These are phyloP conservation scores for Bombus balteatus DNA, from an alignment of 1,140 invertebrate species.

Conservation along the genomic window DNA sequence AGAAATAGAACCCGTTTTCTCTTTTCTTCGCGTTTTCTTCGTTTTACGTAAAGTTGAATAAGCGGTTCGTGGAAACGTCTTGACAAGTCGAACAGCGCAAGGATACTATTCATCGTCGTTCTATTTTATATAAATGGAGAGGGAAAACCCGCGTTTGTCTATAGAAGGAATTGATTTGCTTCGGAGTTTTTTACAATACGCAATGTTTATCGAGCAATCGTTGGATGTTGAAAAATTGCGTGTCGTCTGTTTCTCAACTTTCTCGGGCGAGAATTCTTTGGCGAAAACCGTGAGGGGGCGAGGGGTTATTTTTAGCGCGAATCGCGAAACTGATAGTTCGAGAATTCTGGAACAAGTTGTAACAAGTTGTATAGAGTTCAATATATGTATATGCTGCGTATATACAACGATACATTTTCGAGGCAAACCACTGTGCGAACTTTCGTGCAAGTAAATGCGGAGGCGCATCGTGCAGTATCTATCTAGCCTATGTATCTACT, in stretches of 20 bases:
- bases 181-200: neutral
- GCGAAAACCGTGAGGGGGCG: too few species aligned
- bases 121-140: neutral
- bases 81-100: neutral
- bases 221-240: neutral
- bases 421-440: constrained; percentile 8
- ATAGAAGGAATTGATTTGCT: neutral
- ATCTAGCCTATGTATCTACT: constrained; percentile 21
- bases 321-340: neutral
- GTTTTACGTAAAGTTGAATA: neutral
- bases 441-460: constrained; percentile 48
- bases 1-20: neutral
- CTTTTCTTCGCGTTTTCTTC: neutral
- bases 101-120: neutral
- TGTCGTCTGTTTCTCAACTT: neutral
- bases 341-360: constrained; percentile 14
- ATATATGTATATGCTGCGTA: neutral
- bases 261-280: neutral
- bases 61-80: neutral
- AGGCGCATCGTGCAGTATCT: constrained; percentile 1
- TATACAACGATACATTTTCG: neutral
- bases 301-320: neutral
- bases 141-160: neutral
- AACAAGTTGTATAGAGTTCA: neutral
- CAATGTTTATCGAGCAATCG: neutral